Base-by-base conservation (phyloP, 1,140 invertebrate genomes). In the Copidosoma floridanum region DNA sequence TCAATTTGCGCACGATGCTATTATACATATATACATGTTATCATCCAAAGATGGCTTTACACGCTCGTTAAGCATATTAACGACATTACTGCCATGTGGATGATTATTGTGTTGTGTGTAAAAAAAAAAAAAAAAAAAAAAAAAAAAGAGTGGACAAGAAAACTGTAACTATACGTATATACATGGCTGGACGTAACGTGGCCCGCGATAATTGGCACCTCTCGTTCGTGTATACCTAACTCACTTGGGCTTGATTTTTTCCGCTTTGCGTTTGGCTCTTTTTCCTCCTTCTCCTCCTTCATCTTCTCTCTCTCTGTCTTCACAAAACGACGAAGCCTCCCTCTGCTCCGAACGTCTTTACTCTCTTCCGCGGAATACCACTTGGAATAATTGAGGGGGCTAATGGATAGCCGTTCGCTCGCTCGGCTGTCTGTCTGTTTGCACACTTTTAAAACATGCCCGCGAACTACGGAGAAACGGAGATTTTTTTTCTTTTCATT, bases 381-480 rank as follows among this genome's bases (percentile, higher is more conserved):
- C 70, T 74, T 69, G 64, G 74, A 73, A 76, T 76, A 74, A 74
- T 76, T 72, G 70, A 74, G 70, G 69, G 71, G 71, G 69, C 71
- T 76, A 73, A 76, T 76, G 72, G 74, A 76, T 72, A 65, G 55
- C 66, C 67, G 65, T 65, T 51, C 47, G 46, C 56, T 41, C 26
- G 35, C 56, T n/a, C 51, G 32, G 29, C 29, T 6, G 6, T 62
- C 68, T 64, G 66, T 63, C 69, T 74, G 70, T 76, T 74, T 72
- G 69, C 71, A 72, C 68, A 74, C 68, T 71, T 71, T 76, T 74
- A 72, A 74, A 76, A 72, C 67, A 70, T 69, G 69, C 70, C 50
- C 57, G 71, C 37, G 48, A 29, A 51, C 40, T 68, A 64, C 65
- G 67, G 64, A 67, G 68, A 67, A 69, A 61, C 65, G 48, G 54